Conservation (phyloP, 2,797 vertebrate genomes). For the Centropyge bicolor region DNA sequence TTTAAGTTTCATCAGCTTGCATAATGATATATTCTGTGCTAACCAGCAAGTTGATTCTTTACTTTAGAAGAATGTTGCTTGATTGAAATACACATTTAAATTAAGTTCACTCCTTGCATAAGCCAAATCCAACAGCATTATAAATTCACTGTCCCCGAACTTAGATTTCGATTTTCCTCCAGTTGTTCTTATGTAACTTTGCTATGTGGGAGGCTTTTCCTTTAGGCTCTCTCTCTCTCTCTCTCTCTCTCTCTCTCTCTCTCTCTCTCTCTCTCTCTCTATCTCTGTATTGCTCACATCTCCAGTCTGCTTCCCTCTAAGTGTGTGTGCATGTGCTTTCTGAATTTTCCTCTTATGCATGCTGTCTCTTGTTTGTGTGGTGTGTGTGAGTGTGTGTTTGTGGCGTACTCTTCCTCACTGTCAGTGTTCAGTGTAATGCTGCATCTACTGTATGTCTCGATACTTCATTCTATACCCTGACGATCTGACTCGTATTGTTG, state of each 20-base stretch:
- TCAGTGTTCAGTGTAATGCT: slow-evolving; percentile 72
- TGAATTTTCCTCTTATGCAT: slow-evolving; percentile 69
- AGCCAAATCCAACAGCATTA: slow-evolving; percentile 52
- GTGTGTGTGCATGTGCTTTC: slow-evolving; percentile 79
- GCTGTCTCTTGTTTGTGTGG: slow-evolving; percentile 67
- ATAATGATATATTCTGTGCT: not conserved
- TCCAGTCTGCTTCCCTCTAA: slow-evolving; percentile 60
- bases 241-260: slow-evolving; percentile 13
- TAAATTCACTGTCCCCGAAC: slow-evolving; percentile 55
- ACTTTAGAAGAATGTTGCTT: slow-evolving; percentile 11
- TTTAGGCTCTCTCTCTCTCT: slow-evolving; percentile 48
- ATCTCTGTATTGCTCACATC: slow-evolving; percentile 53
- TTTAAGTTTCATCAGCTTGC: not conserved
- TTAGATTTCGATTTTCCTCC: slow-evolving; percentile 68
- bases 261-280: slow-evolving; percentile 13
- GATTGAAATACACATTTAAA: slow-evolving; percentile 32
- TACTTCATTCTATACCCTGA: slow-evolving; percentile 70
- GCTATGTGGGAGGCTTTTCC: slow-evolving; percentile 71
- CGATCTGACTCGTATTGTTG: slow-evolving; percentile 61
- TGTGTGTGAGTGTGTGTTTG: slow-evolving; percentile 36
- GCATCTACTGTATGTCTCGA: slow-evolving; percentile 57
- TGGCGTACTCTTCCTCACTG: slow-evolving; percentile 50
- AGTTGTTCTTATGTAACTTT: slow-evolving; percentile 74
- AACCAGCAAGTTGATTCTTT: slow-evolving; percentile 12
- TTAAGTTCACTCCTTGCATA: slow-evolving; percentile 34